Evolutionary conservation across 2,113 vertebrate species (phyloP).

Genomic region (Silurus asotus): DNA sequence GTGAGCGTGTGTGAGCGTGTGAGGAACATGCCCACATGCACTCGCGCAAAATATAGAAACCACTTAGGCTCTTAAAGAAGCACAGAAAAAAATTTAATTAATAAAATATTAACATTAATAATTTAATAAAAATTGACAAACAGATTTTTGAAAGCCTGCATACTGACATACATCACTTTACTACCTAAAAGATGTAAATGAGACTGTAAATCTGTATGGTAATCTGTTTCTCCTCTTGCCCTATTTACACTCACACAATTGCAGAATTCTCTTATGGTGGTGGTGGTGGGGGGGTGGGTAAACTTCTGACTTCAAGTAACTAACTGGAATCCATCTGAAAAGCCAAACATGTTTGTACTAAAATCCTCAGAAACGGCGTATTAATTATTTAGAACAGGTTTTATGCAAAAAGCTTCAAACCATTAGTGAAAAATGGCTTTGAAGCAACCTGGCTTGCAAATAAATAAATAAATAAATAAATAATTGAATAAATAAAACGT

Average conservation of each 20-base stretch:
- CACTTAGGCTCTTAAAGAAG: background rate
- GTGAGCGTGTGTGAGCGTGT: background rate
- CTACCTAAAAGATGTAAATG: too few relatives aligned
- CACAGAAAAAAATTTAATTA: background rate
- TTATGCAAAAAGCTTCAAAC: conserved; percentile 71
- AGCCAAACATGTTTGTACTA: conserved; percentile 63
- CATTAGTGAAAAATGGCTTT: conserved; percentile 67
- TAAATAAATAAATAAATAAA: background rate
- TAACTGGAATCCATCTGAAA: conserved; percentile 48
- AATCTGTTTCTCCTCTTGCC: background rate
- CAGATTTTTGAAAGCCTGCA: too few relatives aligned
- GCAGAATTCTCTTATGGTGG: background rate
- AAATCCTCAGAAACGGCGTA: conserved; percentile 56
- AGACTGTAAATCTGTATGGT: background rate
- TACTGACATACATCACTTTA: background rate
- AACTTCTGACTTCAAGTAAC: background rate
- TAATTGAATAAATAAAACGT: background rate
- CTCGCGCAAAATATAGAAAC: background rate
- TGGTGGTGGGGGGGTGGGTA: too few relatives aligned
- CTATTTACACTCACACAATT: background rate
- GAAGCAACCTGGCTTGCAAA: conserved; percentile 55
- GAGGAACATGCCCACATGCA: background rate
- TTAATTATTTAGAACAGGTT: conserved; percentile 73
- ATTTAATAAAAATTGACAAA: too few relatives aligned
- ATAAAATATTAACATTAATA: conserved; percentile 1